phyloP scores from a whole-genome alignment of 2,113 vertebrate species.

The Gymnogyps californianus region DNA sequence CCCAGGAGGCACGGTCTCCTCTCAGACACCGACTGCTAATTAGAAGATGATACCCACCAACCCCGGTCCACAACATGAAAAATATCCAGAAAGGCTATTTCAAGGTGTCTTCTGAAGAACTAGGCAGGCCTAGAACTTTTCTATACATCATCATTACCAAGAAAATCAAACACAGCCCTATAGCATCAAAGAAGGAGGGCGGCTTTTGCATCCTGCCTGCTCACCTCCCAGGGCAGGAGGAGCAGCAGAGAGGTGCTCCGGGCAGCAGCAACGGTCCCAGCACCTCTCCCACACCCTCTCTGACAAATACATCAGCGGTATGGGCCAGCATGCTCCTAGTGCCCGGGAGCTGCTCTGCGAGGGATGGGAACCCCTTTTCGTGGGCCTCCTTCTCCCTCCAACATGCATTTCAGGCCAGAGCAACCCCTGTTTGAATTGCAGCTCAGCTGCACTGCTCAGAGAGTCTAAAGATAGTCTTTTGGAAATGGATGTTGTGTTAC shows the following conservation, averaged over 20 bases:
- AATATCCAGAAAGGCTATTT: background rate
- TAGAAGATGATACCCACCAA: background rate
- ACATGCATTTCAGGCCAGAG: background rate
- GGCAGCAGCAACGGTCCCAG: background rate
- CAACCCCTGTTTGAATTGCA: background rate
- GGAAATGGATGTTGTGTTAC: background rate
- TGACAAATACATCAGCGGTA: fast-evolving
- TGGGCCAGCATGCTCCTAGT: background rate
- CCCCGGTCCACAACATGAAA: background rate
- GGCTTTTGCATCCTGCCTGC: background rate
- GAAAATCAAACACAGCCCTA: background rate
- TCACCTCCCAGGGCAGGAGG: background rate
- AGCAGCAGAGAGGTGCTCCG: fast-evolving
- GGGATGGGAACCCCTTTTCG: background rate
- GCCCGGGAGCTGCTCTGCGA: background rate
- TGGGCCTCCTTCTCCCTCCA: background rate
- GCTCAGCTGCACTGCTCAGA: background rate
- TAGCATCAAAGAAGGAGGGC: background rate
- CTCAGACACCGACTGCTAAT: background rate
- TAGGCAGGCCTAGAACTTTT: background rate
- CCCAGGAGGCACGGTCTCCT: background rate
- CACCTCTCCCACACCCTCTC: background rate
- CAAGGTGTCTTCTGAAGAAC: background rate
- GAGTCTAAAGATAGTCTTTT: background rate
- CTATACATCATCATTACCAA: background rate